A percentile compares a stretch with the other conserved stretches of the same genome.
Conservation (phyloP, 2,113 vertebrate species). For the Craseonycteris thonglongyai region DNA sequence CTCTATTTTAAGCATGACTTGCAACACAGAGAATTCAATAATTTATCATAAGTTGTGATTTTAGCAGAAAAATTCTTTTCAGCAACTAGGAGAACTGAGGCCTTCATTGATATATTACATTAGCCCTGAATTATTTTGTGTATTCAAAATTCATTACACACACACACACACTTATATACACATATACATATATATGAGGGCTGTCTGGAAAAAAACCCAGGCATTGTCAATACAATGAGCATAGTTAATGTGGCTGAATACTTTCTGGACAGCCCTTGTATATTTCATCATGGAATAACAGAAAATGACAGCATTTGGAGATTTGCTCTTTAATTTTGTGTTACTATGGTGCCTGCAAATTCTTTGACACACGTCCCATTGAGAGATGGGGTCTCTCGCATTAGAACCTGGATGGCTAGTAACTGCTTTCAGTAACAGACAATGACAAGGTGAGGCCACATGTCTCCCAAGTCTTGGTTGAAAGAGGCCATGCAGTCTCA, state of each 20-base stretch:
- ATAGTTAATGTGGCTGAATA: too few species aligned
- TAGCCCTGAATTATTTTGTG: background rate
- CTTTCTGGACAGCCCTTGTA: too few species aligned
- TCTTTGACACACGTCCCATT: background rate
- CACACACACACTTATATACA: too few species aligned
- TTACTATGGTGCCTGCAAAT: background rate
- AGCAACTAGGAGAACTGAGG: background rate
- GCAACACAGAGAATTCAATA: conserved; percentile 17
- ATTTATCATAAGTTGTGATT: background rate
- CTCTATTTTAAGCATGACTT: conserved; percentile 2
- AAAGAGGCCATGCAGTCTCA: background rate
- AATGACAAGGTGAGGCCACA: background rate
- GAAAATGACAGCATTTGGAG: background rate
- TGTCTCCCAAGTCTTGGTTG: background rate
- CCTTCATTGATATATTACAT: background rate
- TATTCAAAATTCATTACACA: too few species aligned
- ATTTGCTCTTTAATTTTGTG: background rate
- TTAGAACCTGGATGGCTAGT: background rate
- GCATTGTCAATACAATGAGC: too few species aligned
- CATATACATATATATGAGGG: too few species aligned
- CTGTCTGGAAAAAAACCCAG: too few species aligned
- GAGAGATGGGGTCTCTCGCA: background rate
- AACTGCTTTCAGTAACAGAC: background rate
- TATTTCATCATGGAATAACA: background rate
- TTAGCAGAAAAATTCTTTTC: background rate